Evolutionary conservation across 2,113 vertebrate species (phyloP).

Genomic region (Rana temporaria): DNA sequence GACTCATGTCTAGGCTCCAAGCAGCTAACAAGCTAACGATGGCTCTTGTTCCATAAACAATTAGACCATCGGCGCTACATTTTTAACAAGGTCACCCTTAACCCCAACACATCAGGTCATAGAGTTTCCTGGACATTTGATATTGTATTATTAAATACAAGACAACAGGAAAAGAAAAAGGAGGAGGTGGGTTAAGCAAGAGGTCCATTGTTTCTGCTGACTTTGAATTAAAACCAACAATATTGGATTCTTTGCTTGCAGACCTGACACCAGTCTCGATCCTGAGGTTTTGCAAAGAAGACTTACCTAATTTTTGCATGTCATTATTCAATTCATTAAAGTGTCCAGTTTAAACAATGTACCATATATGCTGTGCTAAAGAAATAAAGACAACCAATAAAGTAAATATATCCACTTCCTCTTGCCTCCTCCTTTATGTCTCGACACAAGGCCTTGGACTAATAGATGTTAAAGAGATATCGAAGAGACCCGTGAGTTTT

Average conservation of each 20-base stretch:
- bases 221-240: conserved; percentile 54
- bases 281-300: not conserved
- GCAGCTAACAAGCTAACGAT: conserved; percentile 41
- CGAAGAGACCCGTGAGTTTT: conserved; percentile 1
- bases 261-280: conserved; percentile 38
- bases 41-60: conserved; percentile 51
- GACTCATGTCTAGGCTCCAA: conserved; percentile 33
- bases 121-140: conserved; percentile 51
- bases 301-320: conserved; percentile 46
- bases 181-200: conserved; percentile 28
- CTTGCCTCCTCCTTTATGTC: conserved; percentile 25
- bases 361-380: not conserved
- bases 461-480: conserved; percentile 39
- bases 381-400: conserved; percentile 26
- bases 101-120: conserved; percentile 40
- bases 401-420: not conserved
- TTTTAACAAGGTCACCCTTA: conserved; percentile 58
- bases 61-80: conserved; percentile 41
- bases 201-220: conserved; percentile 35
- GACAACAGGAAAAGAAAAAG: conserved; percentile 36
- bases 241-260: conserved; percentile 41
- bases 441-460: conserved; percentile 21
- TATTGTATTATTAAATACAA: conserved; percentile 49
- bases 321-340: conserved; percentile 54
- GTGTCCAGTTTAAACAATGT: conserved; percentile 8